Percentiles rank a stretch among this genome's conserved stretches.
These are phyloP conservation scores for Saturnia pavonia DNA, from an alignment of 2,888 invertebrate species.

Conservation along the genomic window DNA sequence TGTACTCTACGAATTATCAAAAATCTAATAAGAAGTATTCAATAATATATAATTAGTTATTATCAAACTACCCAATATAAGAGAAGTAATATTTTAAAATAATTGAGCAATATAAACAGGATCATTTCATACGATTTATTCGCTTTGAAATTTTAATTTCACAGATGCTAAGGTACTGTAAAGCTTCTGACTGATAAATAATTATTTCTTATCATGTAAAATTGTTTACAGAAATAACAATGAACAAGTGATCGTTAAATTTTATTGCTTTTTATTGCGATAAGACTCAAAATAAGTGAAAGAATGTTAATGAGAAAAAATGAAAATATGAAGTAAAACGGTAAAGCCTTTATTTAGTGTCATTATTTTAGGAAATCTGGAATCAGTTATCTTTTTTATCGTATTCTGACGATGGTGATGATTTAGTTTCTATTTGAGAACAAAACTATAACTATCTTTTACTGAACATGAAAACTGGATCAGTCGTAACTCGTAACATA, in stretches of 20 bases:
- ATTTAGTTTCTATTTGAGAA: too few species aligned
- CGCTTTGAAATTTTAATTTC: conserved; percentile 47
- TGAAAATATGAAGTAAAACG: neutral
- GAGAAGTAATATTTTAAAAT: conserved; percentile 31
- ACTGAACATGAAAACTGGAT: too few species aligned
- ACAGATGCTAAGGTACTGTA: conserved; percentile 51
- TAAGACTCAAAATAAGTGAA: conserved; percentile 13
- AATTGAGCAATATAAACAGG: conserved; percentile 28
- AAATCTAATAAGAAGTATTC: conserved; percentile 9
- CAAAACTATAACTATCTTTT: too few species aligned
- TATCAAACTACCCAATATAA: conserved; percentile 39
- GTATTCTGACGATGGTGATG: too few species aligned
- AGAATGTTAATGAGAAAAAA: neutral
- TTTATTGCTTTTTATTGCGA: conserved; percentile 23
- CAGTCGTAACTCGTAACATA: too few species aligned
- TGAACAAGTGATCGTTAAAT: conserved; percentile 68
- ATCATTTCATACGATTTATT: conserved; percentile 26
- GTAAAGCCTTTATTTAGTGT: neutral
- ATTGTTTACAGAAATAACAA: conserved; percentile 55
- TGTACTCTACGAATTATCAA: neutral
- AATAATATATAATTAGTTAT: conserved; percentile 9
- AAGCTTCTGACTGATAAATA: conserved; percentile 33
- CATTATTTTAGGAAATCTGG: neutral
- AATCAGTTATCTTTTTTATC: too few species aligned
- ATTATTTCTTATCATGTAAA: conserved; percentile 25